Percentiles rank a stretch among this genome's conserved stretches.
These are phyloP conservation scores for Crocodylus rhombifer DNA, from an alignment of 2,797 vertebrate species.

Conservation along the genomic window DNA sequence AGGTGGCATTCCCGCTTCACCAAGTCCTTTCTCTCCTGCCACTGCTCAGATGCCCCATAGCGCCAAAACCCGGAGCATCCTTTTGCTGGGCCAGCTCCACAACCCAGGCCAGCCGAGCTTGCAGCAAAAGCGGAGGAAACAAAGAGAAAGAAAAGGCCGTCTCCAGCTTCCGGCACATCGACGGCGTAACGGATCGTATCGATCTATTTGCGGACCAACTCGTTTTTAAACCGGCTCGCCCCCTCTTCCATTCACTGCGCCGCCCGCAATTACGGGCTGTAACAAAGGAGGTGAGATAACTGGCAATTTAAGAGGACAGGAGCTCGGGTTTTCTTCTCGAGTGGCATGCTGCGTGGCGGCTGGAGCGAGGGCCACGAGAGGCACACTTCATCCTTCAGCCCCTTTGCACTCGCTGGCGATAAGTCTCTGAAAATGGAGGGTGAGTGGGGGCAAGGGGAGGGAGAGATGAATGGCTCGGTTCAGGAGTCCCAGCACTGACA, in stretches of 20 bases:
- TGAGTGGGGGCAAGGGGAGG: too few species aligned
- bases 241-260: constrained; percentile 35
- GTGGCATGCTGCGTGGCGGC: background rate
- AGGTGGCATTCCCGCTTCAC: background rate
- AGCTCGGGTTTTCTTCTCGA: constrained; percentile 39
- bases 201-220: constrained; percentile 41
- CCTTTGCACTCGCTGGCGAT: background rate
- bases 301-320: constrained; percentile 49
- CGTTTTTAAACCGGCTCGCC: constrained; percentile 34
- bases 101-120: background rate
- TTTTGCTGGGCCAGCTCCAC: background rate
- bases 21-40: background rate
- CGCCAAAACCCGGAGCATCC: background rate
- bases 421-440: background rate
- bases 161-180: background rate
- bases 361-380: background rate
- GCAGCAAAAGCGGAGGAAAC: background rate
- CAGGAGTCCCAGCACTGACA: background rate
- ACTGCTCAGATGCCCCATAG: background rate
- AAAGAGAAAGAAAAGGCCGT: background rate
- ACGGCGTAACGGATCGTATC: constrained; percentile 42
- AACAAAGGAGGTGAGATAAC: constrained; percentile 53
- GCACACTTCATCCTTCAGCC: accelerated
- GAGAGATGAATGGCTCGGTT: too few species aligned
- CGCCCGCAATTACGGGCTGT: constrained; percentile 56